These are phyloP conservation scores for Tylochromis polylepis DNA, from an alignment of 2,113 vertebrate species.

Conservation along the genomic window DNA sequence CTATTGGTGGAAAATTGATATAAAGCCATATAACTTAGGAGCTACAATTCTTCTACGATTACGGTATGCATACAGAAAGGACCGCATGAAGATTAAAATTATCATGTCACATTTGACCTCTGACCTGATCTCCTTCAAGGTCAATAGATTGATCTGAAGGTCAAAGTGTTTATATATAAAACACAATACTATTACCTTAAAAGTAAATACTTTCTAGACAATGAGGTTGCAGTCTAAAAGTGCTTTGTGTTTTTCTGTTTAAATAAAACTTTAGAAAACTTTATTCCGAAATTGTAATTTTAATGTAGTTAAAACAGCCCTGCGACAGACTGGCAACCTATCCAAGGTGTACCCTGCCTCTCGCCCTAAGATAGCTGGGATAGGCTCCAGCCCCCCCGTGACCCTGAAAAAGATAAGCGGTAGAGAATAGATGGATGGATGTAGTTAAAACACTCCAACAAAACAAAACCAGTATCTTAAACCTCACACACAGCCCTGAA, in stretches of 20 bases:
- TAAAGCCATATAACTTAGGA: not conserved
- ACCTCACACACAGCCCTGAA: not conserved
- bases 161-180: not conserved
- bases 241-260: not conserved
- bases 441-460: not conserved
- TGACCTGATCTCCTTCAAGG: not conserved
- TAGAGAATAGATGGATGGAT: no score
- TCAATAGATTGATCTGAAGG: not conserved
- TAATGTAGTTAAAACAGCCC: not conserved
- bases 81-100: not conserved
- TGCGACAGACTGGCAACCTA: no score
- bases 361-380: no score
- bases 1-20: not conserved
- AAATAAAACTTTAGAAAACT: not conserved
- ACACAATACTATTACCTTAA: not conserved
- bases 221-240: no score
- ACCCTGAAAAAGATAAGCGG: no score
- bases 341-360: no score
- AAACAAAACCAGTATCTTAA: not conserved
- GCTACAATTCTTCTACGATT: not conserved
- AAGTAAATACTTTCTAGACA: not conserved
- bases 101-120: not conserved
- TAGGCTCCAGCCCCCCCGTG: no score
- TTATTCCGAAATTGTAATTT: not conserved
- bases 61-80: not conserved